Evolutionary conservation across 2,797 vertebrate species (phyloP).

Genomic region (Syndactyla subalaris): DNA sequence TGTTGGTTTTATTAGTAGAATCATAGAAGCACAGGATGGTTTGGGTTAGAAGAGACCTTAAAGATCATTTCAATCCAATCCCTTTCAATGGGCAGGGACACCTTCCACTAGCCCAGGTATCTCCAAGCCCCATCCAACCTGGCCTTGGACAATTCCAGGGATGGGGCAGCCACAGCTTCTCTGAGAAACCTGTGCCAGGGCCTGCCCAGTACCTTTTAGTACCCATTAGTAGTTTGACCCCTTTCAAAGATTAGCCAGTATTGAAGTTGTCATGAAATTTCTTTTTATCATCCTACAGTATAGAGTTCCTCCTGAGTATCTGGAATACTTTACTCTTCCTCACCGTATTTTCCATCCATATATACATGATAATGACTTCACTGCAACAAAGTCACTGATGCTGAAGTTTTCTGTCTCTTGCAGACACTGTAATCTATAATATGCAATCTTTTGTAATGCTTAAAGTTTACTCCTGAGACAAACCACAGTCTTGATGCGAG

Average conservation of each 20-base stretch:
- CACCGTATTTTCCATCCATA: neutral
- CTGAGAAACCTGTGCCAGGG: neutral
- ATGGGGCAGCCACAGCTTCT: neutral
- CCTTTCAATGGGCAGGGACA: neutral
- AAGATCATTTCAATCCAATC: neutral
- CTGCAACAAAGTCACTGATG: neutral
- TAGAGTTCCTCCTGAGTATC: neutral
- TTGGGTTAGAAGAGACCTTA: neutral
- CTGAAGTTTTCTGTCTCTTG: neutral
- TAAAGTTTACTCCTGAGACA: neutral
- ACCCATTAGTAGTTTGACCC: neutral
- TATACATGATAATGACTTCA: neutral
- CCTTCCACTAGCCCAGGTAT: rapidly evolving
- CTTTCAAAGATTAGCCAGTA: neutral
- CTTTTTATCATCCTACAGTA: neutral
- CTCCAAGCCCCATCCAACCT: rapidly evolving
- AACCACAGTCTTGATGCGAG: neutral
- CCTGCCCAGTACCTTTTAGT: neutral
- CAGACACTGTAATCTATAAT: neutral
- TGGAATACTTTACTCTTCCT: neutral
- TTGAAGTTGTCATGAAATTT: neutral
- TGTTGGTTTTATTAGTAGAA: neutral
- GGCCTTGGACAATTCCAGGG: neutral
- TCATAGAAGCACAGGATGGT: neutral
- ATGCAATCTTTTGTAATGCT: neutral